phyloP scores from a whole-genome alignment of 2,113 vertebrate species.

The Anser brachyrhynchus region DNA sequence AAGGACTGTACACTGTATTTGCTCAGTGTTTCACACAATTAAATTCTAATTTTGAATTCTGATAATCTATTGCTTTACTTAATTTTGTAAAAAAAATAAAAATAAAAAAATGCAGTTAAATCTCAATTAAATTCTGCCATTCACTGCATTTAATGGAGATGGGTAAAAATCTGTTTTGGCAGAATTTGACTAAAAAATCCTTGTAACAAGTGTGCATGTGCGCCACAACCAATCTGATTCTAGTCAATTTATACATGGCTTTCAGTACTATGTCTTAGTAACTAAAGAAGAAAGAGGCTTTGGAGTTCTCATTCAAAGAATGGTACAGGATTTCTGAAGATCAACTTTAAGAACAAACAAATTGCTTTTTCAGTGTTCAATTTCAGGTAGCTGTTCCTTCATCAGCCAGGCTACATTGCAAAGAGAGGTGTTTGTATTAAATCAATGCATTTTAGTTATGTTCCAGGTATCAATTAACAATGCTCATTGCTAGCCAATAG shows the following conservation, averaged over 20 bases:
- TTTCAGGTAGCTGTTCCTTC: conserved; percentile 16
- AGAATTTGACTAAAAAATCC: neutral
- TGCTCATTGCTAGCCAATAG: neutral
- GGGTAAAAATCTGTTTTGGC: neutral
- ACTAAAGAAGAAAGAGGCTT: conserved; percentile 27
- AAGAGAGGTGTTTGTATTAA: conserved; percentile 16
- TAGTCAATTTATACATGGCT: neutral
- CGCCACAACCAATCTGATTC: neutral
- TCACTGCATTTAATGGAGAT: neutral
- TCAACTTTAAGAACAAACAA: conserved; percentile 34
- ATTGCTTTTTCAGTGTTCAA: neutral
- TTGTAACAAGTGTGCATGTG: neutral
- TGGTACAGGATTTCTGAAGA: neutral
- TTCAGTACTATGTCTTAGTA: conserved; percentile 2
- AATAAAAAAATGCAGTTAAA: neutral
- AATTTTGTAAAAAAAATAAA: neutral
- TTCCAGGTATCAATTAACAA: neutral
- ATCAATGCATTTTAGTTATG: neutral
- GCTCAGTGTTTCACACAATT: neutral
- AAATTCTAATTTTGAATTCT: neutral
- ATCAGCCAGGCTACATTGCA: neutral
- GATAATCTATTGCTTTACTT: neutral
- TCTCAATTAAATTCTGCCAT: neutral
- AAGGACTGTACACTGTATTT: neutral
- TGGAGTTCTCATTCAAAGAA: conserved; percentile 28